A percentile compares a stretch with the other conserved stretches of the same genome.
Conservation (phyloP, 2,113 vertebrate species). For the Uria aalge region DNA sequence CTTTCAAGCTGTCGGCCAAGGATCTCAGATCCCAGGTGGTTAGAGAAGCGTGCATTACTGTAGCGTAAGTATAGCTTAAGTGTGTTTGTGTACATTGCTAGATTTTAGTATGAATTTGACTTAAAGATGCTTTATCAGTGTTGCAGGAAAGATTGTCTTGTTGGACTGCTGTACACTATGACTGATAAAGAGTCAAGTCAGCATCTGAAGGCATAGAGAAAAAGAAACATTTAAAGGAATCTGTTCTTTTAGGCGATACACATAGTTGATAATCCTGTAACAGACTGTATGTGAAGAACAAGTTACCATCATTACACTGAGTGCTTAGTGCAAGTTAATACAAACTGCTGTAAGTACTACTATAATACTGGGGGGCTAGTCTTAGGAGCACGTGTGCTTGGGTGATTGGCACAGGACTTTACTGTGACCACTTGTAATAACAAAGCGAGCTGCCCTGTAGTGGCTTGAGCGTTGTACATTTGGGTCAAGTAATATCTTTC, state of each 20-base stretch:
- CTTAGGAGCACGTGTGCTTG: not conserved
- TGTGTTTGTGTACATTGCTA: not conserved
- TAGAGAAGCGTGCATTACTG: slow-evolving; percentile 95
- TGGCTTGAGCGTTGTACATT: not conserved
- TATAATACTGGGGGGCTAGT: rapidly evolving
- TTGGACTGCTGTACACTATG: not conserved
- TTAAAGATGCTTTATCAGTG: not conserved
- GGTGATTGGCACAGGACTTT: not conserved
- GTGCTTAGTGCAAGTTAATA: not conserved
- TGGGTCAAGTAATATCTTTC: not conserved
- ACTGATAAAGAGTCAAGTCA: not conserved
- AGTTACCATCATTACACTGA: not conserved
- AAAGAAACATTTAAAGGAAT: not conserved
- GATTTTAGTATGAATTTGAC: not conserved
- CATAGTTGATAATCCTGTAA: rapidly evolving
- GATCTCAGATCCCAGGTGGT: slow-evolving; percentile 97
- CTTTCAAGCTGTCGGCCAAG: slow-evolving; percentile 96
- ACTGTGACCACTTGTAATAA: not conserved
- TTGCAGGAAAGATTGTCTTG: not conserved
- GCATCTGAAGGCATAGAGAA: not conserved
- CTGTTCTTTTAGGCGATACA: not conserved
- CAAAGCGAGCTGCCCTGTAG: rapidly evolving
- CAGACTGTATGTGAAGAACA: not conserved
- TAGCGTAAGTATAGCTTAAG: slow-evolving; percentile 84
- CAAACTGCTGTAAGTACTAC: not conserved